Percentiles rank a stretch among this genome's conserved stretches.
phyloP scores from a whole-genome alignment of 2,797 vertebrate genomes.

The Siniperca undulata region DNA sequence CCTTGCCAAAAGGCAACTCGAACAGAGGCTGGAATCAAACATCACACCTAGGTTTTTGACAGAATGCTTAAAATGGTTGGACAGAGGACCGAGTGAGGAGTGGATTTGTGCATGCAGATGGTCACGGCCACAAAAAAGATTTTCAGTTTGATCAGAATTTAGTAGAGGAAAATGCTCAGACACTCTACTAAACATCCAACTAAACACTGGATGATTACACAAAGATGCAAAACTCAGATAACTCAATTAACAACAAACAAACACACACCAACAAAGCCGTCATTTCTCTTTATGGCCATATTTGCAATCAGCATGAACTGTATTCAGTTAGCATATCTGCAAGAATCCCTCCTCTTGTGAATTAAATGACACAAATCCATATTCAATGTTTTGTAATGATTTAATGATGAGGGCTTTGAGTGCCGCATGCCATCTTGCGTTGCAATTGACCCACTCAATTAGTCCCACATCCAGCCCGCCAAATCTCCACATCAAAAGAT shows the following conservation, averaged over 20 bases:
- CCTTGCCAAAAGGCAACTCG: background rate
- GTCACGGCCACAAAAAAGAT: background rate
- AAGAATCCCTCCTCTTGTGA: constrained; percentile 66
- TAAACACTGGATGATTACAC: background rate
- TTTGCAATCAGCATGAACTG: constrained; percentile 69
- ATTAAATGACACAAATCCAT: constrained; percentile 78
- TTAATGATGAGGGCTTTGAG: constrained; percentile 72
- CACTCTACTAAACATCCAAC: background rate
- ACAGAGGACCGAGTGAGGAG: background rate
- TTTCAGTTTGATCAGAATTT: background rate
- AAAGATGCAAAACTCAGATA: constrained; percentile 34
- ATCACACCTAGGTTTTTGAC: background rate
- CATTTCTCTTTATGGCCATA: constrained; percentile 51
- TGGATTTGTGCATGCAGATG: background rate
- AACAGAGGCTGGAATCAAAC: background rate
- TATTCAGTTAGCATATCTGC: constrained; percentile 67
- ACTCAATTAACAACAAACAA: constrained; percentile 43
- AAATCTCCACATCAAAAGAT: constrained; percentile 42
- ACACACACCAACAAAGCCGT: constrained; percentile 31
- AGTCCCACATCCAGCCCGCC: constrained; percentile 43
- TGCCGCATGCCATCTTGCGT: constrained; percentile 37
- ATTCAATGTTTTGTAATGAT: constrained; percentile 79
- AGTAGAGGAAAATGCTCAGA: background rate
- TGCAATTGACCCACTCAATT: constrained; percentile 76
- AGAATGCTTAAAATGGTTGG: background rate